Conservation (phyloP, 2,888 invertebrate species). For the Macrosiphum euphorbiae region DNA sequence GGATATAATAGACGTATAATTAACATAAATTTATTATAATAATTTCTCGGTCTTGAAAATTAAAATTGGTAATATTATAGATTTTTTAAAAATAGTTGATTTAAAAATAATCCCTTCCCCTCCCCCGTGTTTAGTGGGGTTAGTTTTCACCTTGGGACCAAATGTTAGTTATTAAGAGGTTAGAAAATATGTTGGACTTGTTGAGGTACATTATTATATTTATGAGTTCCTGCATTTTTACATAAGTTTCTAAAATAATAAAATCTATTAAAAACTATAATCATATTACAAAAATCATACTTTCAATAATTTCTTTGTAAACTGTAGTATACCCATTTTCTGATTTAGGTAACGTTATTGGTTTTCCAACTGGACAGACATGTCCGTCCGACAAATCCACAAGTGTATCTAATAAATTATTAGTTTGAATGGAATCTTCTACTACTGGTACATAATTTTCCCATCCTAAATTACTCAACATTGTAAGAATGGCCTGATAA, state of each 20-base stretch:
- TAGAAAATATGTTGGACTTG: neutral
- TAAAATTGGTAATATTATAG: neutral
- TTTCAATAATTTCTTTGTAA: slow-evolving; percentile 49
- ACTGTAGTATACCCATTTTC: slow-evolving; percentile 25
- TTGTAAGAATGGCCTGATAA: slow-evolving; percentile 69
- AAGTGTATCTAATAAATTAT: slow-evolving; percentile 20
- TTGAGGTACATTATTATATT: neutral
- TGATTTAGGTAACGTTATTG: slow-evolving; percentile 41
- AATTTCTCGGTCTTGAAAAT: neutral
- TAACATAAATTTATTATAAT: neutral
- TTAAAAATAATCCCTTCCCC: neutral
- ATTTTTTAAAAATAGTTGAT: neutral
- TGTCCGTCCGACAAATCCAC: slow-evolving; percentile 42
- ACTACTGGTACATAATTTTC: slow-evolving; percentile 69
- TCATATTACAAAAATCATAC: slow-evolving; percentile 17
- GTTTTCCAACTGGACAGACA: slow-evolving; percentile 47
- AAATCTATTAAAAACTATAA: neutral
- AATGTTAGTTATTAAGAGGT: neutral
- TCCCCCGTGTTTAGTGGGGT: neutral
- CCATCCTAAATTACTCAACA: slow-evolving; percentile 70
- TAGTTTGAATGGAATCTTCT: slow-evolving; percentile 68
- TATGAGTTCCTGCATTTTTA: neutral
- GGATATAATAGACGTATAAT: too few species aligned
- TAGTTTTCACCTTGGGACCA: neutral
- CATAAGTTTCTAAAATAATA: neutral